These are phyloP conservation scores for Rhynchotus rufescens DNA, from an alignment of 2,797 vertebrate species.

Conservation along the genomic window DNA sequence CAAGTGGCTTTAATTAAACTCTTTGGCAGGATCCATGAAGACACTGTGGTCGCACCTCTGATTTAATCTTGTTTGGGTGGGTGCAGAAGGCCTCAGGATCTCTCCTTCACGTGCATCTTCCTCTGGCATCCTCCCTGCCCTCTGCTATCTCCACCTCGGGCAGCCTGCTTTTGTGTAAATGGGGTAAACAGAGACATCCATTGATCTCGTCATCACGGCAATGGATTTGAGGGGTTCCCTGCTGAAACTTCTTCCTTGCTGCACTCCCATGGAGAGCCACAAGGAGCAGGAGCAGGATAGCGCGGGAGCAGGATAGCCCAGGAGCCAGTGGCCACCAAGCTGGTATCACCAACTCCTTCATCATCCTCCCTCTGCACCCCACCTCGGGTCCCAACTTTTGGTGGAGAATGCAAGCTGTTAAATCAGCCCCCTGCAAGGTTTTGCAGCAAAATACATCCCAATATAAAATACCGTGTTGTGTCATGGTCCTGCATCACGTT, in stretches of 20 bases:
- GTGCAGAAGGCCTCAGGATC: background rate
- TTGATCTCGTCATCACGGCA: background rate
- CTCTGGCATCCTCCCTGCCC: background rate
- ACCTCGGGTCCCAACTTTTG: background rate
- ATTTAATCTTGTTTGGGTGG: conserved; percentile 7
- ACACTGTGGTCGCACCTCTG: background rate
- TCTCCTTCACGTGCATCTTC: background rate
- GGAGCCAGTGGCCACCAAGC: background rate
- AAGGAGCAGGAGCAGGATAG: background rate
- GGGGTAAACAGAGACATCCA: fast-evolving
- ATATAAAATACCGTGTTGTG: background rate
- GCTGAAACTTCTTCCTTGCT: background rate
- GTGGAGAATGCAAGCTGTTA: background rate
- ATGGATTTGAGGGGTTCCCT: background rate
- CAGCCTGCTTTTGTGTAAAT: fast-evolving
- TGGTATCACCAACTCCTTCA: background rate
- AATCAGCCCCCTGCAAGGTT: background rate
- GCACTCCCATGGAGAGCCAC: background rate
- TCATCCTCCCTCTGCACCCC: fast-evolving
- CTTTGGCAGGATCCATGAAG: background rate
- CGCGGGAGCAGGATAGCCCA: background rate
- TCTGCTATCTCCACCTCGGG: background rate
- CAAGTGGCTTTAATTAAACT: conserved; percentile 52
- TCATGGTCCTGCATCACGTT: background rate
- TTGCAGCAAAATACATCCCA: background rate